A percentile compares a stretch with the other conserved stretches of the same genome.
phyloP scores from a whole-genome alignment of 2,888 invertebrate genomes.

The Sicus ferrugineus region DNA sequence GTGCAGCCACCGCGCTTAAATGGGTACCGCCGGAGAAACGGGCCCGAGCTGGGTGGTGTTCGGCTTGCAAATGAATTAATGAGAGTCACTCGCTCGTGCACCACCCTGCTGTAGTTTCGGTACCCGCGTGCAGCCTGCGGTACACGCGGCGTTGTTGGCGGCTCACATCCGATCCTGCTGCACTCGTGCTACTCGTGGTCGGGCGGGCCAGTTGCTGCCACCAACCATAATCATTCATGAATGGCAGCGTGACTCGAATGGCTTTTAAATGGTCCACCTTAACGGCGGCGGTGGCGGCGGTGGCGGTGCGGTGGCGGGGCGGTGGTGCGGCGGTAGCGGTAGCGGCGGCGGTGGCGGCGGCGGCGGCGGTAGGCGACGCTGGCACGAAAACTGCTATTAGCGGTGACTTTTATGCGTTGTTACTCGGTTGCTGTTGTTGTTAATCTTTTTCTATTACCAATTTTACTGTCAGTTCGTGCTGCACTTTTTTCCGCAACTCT shows the following conservation, averaged over 20 bases:
- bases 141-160: neutral
- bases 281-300: neutral
- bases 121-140: neutral
- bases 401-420: neutral
- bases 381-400: neutral
- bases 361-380: neutral
- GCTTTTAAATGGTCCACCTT: conserved; percentile 19
- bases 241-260: conserved; percentile 23
- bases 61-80: conserved; percentile 31
- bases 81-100: too few relatives aligned
- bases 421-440: neutral
- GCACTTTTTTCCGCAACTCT: neutral
- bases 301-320: neutral
- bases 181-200: neutral
- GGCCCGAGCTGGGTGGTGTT: conserved; percentile 12
- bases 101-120: neutral
- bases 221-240: conserved; percentile 25
- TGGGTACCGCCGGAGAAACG: too few relatives aligned
- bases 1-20: too few relatives aligned
- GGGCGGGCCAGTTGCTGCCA: neutral
- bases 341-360: neutral
- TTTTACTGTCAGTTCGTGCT: conserved; percentile 1
- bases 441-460: neutral
- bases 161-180: neutral
- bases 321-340: neutral